These are phyloP conservation scores for Lophius americanus DNA, from an alignment of 2,797 vertebrate genomes.

Conservation along the genomic window DNA sequence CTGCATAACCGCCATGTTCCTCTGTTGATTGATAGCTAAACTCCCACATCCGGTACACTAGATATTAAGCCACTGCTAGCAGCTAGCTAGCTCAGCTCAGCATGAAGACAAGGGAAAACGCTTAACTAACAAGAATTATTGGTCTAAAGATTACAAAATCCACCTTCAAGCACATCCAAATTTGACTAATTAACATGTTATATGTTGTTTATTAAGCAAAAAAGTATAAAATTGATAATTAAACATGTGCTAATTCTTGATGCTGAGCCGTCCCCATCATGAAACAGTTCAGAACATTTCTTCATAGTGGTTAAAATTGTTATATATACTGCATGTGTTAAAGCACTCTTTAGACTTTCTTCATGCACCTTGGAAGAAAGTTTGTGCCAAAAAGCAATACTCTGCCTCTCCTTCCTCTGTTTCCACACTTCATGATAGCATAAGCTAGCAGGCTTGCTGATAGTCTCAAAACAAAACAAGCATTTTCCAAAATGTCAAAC, in stretches of 20 bases:
- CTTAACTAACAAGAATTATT: background rate
- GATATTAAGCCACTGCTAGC: background rate
- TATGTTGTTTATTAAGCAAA: background rate
- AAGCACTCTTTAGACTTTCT: too few species aligned
- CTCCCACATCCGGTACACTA: background rate
- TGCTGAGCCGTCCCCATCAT: too few species aligned
- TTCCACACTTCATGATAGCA: background rate
- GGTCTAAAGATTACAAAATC: background rate
- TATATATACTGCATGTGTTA: too few species aligned
- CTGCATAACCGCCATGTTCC: slow-evolving; percentile 78
- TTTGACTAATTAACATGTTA: background rate
- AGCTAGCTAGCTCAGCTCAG: background rate
- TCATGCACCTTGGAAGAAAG: background rate
- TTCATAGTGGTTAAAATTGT: too few species aligned
- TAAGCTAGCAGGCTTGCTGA: background rate
- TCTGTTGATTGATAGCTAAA: slow-evolving; percentile 3
- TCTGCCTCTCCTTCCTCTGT: background rate
- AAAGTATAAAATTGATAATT: background rate
- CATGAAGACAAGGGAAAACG: background rate
- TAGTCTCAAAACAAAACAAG: too few species aligned
- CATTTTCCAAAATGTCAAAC: slow-evolving; percentile 24
- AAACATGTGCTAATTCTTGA: background rate
- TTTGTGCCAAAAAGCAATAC: too few species aligned
- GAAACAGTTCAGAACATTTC: too few species aligned
- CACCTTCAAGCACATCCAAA: too few species aligned